A percentile compares a stretch with the other conserved stretches of the same genome.
These are phyloP conservation scores for Lampris incognitus DNA, from an alignment of 2,113 vertebrate species.

Conservation along the genomic window DNA sequence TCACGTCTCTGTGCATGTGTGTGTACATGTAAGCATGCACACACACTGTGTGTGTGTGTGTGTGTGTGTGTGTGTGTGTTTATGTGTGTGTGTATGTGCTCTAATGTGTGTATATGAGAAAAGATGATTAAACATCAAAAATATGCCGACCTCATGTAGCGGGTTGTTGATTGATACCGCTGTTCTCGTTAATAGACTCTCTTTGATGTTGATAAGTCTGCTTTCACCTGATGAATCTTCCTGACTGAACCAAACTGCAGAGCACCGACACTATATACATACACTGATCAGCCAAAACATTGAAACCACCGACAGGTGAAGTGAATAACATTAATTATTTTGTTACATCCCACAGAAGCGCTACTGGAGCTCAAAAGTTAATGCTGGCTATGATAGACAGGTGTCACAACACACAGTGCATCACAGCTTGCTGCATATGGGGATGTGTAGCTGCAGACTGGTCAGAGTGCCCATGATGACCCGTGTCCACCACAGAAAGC, in stretches of 20 bases:
- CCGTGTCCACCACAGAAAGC: too few species aligned
- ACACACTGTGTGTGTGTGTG: background rate
- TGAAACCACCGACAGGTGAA: too few species aligned
- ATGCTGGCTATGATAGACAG: too few species aligned
- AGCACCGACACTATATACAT: too few species aligned
- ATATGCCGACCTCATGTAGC: background rate
- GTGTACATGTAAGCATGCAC: background rate
- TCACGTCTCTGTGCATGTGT: background rate
- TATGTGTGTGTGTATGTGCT: background rate
- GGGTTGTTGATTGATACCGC: background rate
- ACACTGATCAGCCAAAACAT: too few species aligned
- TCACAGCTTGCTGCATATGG: too few species aligned
- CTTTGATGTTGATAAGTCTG: constrained; percentile 4
- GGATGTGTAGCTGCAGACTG: too few species aligned
- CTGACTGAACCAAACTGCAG: background rate
- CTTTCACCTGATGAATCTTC: background rate
- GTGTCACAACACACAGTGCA: too few species aligned
- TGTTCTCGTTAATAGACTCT: background rate
- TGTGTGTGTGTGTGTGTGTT: background rate
- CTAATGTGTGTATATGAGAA: background rate
- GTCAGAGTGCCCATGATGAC: too few species aligned
- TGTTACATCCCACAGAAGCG: too few species aligned
- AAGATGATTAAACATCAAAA: constrained; percentile 1
- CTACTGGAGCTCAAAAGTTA: too few species aligned
- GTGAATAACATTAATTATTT: too few species aligned